Conservation (phyloP, 2,888 invertebrate species). For the Hemithea aestivaria region DNA sequence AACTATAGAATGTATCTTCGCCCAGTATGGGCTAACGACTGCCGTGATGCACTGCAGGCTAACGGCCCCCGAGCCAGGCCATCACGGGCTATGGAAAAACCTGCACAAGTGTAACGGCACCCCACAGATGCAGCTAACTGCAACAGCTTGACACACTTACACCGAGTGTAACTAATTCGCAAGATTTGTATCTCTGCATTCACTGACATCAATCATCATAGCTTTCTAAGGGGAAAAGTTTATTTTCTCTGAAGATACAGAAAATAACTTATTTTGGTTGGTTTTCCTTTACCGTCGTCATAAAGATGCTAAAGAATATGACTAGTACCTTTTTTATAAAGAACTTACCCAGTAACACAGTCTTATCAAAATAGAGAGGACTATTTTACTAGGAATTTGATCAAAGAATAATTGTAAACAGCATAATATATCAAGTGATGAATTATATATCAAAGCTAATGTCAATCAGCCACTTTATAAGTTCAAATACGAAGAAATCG, state of each 20-base stretch:
- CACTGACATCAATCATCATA: slow-evolving; percentile 25
- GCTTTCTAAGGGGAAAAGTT: slow-evolving; percentile 20
- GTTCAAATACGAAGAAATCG: slow-evolving; percentile 10
- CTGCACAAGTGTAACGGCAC: slow-evolving; percentile 53
- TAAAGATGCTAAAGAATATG: too few species aligned
- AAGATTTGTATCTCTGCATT: slow-evolving; percentile 31
- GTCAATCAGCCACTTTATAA: slow-evolving; percentile 13
- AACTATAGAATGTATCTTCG: not conserved
- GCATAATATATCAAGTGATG: too few species aligned
- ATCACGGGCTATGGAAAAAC: slow-evolving; percentile 59
- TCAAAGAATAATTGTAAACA: too few species aligned
- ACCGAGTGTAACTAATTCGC: slow-evolving; percentile 31
- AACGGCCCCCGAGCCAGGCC: slow-evolving; percentile 48
- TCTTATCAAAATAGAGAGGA: too few species aligned
- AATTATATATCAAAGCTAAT: slow-evolving; percentile 4
- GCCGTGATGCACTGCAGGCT: slow-evolving; percentile 50
- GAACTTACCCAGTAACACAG: too few species aligned
- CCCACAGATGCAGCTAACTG: slow-evolving; percentile 41
- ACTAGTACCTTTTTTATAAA: too few species aligned
- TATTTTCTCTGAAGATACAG: not conserved
- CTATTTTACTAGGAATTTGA: too few species aligned
- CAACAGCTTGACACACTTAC: slow-evolving; percentile 42
- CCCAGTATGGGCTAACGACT: slow-evolving; percentile 22
- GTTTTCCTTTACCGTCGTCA: too few species aligned
- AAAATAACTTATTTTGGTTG: not conserved